Evolutionary conservation across 2,797 vertebrate species (phyloP), one percentile per base, ranked within the genome.

Genomic region (Emys orbicularis): DNA sequence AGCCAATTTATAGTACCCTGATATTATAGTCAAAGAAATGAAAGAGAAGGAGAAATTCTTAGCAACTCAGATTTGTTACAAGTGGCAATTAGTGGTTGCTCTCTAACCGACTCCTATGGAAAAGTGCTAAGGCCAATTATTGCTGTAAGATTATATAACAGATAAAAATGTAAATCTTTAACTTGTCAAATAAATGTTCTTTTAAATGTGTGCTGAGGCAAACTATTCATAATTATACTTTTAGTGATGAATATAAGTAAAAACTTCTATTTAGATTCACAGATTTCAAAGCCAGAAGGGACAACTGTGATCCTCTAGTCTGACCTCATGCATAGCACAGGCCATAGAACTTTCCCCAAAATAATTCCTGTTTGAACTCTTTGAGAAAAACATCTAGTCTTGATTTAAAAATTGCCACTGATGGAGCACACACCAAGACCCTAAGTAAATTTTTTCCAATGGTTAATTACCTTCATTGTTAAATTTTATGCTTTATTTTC

Each of bases 11-110:
- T 52, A n/a, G 21, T 80, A 83, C 80, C 29, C 34, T 77, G 56
- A 8, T 77, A 54, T 2, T 10, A 19, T 53, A 91, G 84, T 61
- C 56, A 83, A 85, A 90, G 9, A 83, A 86, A 77, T 57, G 0
- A 57, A 85, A 81, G 90, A 23, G 37, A 91, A 12, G 57, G 19
- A 25, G 74, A 76, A 76, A 57, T 54, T 2, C 9, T 0, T 57
- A 72, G 5, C 47, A 87, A 54, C 81, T 94, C 81, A 76, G 31
- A 29, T 52, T 72, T 92, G 21, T 79, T 84, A 49, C 49, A 12
- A 34, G 0, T 61, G 34, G 52, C 76, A 25, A 49, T 72, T 72
- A 19, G 25, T 49, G 1, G 3, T 79, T 0, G 0, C 10, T 53
- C 2, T 76, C 59, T 83, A 49, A 49, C 41, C 2, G 2, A 9